These are phyloP conservation scores for Nasonovia ribisnigri DNA, from an alignment of 2,888 invertebrate genomes.

Conservation along the genomic window DNA sequence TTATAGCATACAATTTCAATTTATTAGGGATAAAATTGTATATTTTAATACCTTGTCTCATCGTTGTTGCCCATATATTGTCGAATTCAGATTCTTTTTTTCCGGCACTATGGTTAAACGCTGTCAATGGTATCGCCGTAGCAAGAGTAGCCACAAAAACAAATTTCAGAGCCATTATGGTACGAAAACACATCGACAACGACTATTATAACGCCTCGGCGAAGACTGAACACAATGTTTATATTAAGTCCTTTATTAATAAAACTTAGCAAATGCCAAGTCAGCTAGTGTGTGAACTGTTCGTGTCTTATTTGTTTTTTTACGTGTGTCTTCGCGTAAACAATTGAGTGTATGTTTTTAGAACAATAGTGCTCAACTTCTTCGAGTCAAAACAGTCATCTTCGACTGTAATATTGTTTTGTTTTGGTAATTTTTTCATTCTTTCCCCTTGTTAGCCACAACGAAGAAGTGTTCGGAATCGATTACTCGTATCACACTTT, in stretches of 20 bases:
- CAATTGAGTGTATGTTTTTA: background rate
- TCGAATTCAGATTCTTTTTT: conserved; percentile 20
- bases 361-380: conserved; percentile 26
- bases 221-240: conserved; percentile 40
- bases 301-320: background rate
- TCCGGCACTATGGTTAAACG: background rate
- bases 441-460: background rate
- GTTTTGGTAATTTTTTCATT: conserved; percentile 18
- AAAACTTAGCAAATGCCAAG: conserved; percentile 36
- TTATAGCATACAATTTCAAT: background rate
- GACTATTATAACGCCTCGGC: background rate
- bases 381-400: conserved; percentile 54
- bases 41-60: conserved; percentile 22
- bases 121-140: background rate
- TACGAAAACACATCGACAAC: background rate
- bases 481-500: conserved; percentile 35
- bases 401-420: conserved; percentile 4
- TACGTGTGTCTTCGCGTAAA: background rate
- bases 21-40: background rate
- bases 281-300: conserved; percentile 26
- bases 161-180: background rate
- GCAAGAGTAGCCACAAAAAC: background rate
- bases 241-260: background rate
- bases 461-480: background rate
- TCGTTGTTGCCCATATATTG: background rate